Evolutionary conservation across 2,113 vertebrate species (phyloP), one percentile per base, ranked within the genome.

Genomic region (Ondatra zibethicus): DNA sequence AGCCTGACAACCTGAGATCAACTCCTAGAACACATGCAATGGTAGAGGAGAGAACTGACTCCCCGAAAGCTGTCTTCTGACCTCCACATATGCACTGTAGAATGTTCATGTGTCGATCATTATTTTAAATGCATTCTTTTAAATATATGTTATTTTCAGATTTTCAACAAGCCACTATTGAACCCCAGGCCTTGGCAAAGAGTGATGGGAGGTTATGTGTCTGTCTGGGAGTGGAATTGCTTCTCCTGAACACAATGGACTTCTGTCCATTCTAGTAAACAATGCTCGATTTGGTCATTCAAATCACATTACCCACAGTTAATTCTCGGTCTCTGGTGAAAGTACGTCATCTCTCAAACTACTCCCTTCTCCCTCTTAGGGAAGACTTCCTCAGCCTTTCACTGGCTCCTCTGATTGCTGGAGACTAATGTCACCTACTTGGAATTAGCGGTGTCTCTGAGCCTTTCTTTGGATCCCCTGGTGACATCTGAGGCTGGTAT

Each of bases 91-190:
- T 21, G 82, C 16, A 19, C 82, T 65, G 5, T 47, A 61, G 25
- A 27, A 33, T 33, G 16, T 33, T 16, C 3, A 0, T 31, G 14
- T 7, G 7, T 42, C 58, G 42, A 63, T 84, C 12, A 42, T 19
- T 63, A 39, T 91, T 77, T 93, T 39, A 96, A 89, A 95, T n/a
- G 12, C 39, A 73, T 77, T 76, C n/a, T 12, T 85, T 87, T 33
- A 89, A n/a, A 50, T 25, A 65, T 85, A 52, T 88, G 1, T 92
- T 55, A 50, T 94, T 68, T 76, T 17, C 52, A 72, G 65, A 82
- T 89, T 77, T 93, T 95, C 77, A 68, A 1, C 39, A 82, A 33
- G 11, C 36, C 68, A 11, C 68, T 91, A 23, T 82, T 81, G 91
- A 95, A 80, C 81, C 50, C 78, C 73, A 95, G n/a, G 31, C 55